Evolutionary conservation across 2,113 vertebrate species (phyloP).

Genomic region (Poecile atricapillus): DNA sequence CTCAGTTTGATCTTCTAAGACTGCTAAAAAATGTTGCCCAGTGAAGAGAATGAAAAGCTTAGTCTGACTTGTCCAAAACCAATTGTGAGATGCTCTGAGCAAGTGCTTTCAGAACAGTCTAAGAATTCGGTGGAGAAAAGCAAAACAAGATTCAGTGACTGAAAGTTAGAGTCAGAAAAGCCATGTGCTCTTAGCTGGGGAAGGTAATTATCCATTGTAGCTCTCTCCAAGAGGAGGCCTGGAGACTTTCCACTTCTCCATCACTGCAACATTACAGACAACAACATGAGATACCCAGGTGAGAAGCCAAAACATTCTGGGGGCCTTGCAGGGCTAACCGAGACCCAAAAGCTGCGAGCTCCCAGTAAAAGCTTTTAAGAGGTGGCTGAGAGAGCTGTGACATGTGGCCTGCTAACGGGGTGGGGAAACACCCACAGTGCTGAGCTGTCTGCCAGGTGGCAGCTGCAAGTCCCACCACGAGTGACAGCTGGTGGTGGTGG

Average conservation of each 20-base stretch:
- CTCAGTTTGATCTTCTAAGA: background rate
- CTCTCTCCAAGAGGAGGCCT: background rate
- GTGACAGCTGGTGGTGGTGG: rapidly evolving
- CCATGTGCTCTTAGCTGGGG: background rate
- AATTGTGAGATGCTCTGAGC: background rate
- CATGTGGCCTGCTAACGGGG: rapidly evolving
- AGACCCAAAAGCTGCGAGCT: rapidly evolving
- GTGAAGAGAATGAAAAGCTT: background rate
- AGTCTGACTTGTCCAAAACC: background rate
- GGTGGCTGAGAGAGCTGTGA: background rate
- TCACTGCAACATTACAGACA: background rate
- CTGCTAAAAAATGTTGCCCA: background rate
- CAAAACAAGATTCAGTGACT: background rate
- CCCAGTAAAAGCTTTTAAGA: background rate
- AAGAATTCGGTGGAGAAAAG: background rate
- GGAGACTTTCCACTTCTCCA: background rate
- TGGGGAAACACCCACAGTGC: background rate
- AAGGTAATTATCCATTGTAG: background rate
- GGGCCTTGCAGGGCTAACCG: background rate
- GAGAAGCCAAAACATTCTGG: background rate
- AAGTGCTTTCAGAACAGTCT: background rate
- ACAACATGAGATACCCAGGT: rapidly evolving
- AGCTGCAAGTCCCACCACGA: background rate
- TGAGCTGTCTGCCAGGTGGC: background rate
- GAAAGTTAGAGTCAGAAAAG: background rate